phyloP scores from a whole-genome alignment of 2,113 vertebrate species.

The Clinocottus analis region DNA sequence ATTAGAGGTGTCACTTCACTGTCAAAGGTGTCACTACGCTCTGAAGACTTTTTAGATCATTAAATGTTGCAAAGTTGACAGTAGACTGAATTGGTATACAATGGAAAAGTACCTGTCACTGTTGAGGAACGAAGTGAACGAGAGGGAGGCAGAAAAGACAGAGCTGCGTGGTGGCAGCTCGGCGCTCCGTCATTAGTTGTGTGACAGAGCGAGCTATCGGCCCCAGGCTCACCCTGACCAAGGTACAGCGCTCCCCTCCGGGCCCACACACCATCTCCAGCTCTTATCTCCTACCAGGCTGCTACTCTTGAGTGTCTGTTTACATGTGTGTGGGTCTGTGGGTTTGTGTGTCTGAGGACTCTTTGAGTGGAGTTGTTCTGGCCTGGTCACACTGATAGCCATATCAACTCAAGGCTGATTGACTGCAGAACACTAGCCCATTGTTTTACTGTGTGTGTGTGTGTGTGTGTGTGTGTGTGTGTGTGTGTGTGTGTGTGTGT shows the following conservation, averaged over 20 bases:
- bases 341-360: conserved; percentile 41
- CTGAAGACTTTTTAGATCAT: conserved; percentile 7
- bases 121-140: neutral
- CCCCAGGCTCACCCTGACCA: conserved; percentile 45
- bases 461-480: neutral
- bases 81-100: neutral
- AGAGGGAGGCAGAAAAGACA: conserved; percentile 19
- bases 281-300: conserved; percentile 59
- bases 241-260: conserved; percentile 29
- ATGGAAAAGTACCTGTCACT: conserved; percentile 4
- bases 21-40: conserved; percentile 1
- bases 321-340: conserved; percentile 39
- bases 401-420: conserved; percentile 66
- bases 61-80: neutral
- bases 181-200: conserved; percentile 29
- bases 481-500: neutral
- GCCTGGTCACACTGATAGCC: conserved; percentile 57
- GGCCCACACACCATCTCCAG: conserved; percentile 36
- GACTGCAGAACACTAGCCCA: conserved; percentile 62
- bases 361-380: conserved; percentile 53
- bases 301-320: conserved; percentile 39
- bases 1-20: neutral
- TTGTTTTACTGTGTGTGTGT: conserved; percentile 46
- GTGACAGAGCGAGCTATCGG: conserved; percentile 45
- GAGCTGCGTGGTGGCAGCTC: conserved; percentile 34